These are phyloP conservation scores for Ciconia boyciana DNA, from an alignment of 2,113 vertebrate genomes.

Conservation along the genomic window DNA sequence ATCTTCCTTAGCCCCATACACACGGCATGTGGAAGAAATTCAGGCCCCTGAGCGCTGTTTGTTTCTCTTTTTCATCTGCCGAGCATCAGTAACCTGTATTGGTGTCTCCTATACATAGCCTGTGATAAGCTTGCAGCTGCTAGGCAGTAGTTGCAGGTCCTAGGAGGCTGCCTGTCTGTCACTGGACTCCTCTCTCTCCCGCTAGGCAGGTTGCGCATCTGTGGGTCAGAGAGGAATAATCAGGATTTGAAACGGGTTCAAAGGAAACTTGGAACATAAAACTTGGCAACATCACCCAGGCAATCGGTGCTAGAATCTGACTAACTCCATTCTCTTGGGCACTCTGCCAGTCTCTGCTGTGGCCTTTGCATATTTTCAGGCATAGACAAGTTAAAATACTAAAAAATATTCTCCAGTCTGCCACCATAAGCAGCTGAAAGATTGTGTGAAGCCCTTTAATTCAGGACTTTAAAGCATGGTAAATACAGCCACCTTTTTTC, in stretches of 20 bases:
- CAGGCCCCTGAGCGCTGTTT: not conserved
- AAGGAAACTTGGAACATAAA: slow-evolving; percentile 47
- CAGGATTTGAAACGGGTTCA: slow-evolving; percentile 44
- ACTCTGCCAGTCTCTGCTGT: slow-evolving; percentile 15
- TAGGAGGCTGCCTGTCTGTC: not conserved
- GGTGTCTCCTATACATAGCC: not conserved
- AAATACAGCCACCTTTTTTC: not conserved
- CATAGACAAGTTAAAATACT: slow-evolving; percentile 46
- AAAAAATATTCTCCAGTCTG: slow-evolving; percentile 49
- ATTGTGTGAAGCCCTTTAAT: not conserved
- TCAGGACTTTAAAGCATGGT: not conserved
- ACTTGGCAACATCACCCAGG: slow-evolving; percentile 32
- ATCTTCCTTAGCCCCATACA: not conserved
- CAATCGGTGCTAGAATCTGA: slow-evolving; percentile 50
- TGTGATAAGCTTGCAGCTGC: not conserved
- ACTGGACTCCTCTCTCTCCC: not conserved
- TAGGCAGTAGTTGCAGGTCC: not conserved
- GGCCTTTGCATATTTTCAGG: slow-evolving; percentile 57
- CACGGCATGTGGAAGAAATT: not conserved
- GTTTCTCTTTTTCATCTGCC: not conserved
- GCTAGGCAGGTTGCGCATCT: slow-evolving; percentile 17
- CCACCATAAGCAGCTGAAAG: slow-evolving; percentile 7
- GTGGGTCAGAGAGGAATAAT: slow-evolving; percentile 37
- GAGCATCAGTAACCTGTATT: not conserved
- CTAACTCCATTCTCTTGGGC: slow-evolving; percentile 14